Evolutionary conservation across 2,888 invertebrate species (phyloP), one percentile per base, ranked within the genome.

Genomic region (Drosophila prolongata): DNA sequence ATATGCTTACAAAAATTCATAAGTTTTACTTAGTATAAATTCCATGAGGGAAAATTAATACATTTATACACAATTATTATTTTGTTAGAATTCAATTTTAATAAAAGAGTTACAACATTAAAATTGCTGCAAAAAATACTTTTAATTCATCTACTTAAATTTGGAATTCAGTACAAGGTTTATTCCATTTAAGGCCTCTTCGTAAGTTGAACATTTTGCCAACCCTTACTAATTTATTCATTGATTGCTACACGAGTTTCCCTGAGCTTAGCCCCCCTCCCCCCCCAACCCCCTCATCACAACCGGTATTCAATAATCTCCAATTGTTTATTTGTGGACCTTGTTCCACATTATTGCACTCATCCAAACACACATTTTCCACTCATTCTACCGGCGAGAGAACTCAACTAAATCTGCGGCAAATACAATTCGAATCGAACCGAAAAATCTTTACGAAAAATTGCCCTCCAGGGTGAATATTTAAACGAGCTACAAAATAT

Each of bases 381-480:
- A 11, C 55, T 35, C 47, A 34, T 55, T 47, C 27, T 19, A n/a
- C 57, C 47, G 24, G 50, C 11, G 61, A 38, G 43, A 38, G 34
- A 38, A 50, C 50, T 38, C 50, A 46, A 68, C 68, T 71, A 74
- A 70, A 70, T 68, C 55, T 56, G 46, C 65, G 64, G 78, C 65
- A 76, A 52, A 65, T 55, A 57, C 58, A 78, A 68, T 66, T 76
- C 65, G 64, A 76, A 87, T 66, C 57, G 69, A 61, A 69, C 55
- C 54, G 38, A 73, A 59, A 64, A 69, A 74, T 65, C 66, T 69
- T 65, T 53, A 70, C 70, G 76, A 68, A 67, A 71, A 71, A 71
- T 71, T 77, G 68, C 78, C 68, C 78, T 83, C 66, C 84, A 88
- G 89, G 71, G 83, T 76, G 79, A 71, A 70, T 62, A 77, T 67